phyloP scores from a whole-genome alignment of 2,797 vertebrate genomes.

The Gadopsis marmoratus region DNA sequence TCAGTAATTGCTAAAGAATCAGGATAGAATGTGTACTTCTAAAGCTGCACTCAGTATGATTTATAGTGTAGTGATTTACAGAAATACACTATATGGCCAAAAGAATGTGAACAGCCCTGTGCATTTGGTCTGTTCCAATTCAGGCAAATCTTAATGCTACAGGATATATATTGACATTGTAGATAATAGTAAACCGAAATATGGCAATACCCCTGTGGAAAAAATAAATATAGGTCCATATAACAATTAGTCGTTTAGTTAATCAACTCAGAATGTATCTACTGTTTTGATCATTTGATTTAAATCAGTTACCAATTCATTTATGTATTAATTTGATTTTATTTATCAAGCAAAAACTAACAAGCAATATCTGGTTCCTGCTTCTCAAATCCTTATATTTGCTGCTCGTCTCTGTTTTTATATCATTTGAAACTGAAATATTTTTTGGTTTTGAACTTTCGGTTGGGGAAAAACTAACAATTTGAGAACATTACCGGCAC shows the following conservation, averaged over 20 bases:
- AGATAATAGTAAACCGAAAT: neutral
- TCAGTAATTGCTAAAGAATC: conserved; percentile 6
- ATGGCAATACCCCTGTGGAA: neutral
- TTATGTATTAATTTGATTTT: too few relatives aligned
- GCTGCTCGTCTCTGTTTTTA: neutral
- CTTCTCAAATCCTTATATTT: neutral
- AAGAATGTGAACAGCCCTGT: neutral
- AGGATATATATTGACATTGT: neutral
- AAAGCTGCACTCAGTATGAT: neutral
- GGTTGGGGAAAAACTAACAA: too few relatives aligned
- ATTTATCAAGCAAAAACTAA: too few relatives aligned
- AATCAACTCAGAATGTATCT: neutral
- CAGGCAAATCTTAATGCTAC: neutral
- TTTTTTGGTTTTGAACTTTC: neutral
- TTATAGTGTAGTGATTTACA: neutral
- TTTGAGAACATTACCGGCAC: neutral
- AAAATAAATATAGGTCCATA: too few relatives aligned
- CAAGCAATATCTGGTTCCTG: neutral
- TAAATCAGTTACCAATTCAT: too few relatives aligned
- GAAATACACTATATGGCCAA: neutral
- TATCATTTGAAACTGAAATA: neutral
- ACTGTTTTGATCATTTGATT: neutral
- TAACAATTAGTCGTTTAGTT: neutral
- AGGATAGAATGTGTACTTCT: conserved; percentile 2
- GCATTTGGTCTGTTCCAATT: neutral